These are phyloP conservation scores for Drosophila melanosoma DNA, from an alignment of 2,888 invertebrate species.

Conservation along the genomic window DNA sequence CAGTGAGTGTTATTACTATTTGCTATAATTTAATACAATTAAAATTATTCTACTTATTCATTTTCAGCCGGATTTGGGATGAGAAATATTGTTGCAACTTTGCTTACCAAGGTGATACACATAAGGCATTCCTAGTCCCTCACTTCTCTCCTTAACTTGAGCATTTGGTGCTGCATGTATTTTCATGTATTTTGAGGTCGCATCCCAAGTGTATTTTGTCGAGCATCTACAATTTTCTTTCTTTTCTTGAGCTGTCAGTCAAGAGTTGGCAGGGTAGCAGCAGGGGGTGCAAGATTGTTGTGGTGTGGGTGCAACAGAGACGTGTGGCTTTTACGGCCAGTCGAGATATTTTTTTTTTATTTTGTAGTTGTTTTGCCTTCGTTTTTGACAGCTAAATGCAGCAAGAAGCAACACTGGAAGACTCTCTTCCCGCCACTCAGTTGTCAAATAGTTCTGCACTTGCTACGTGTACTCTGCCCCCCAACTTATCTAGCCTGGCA, in stretches of 20 bases:
- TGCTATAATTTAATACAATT: background rate
- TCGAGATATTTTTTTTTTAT: constrained; percentile 17
- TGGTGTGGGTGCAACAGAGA: constrained; percentile 48
- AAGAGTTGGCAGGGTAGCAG: constrained; percentile 16
- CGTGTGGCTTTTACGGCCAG: constrained; percentile 49
- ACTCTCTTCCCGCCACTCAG: constrained; percentile 52
- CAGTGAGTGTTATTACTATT: background rate
- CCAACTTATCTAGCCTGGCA: background rate
- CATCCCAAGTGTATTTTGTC: constrained; percentile 73
- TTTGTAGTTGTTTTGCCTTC: constrained; percentile 55
- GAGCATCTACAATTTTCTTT: constrained; percentile 35
- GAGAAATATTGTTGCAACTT: background rate
- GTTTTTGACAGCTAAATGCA: constrained; percentile 79
- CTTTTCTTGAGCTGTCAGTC: constrained; percentile 74
- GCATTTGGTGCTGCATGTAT: constrained; percentile 62
- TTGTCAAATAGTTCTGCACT: constrained; percentile 71
- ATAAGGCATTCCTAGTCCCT: background rate
- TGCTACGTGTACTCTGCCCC: constrained; percentile 38
- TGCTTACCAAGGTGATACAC: background rate
- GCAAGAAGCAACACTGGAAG: constrained; percentile 50
- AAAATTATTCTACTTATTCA: background rate
- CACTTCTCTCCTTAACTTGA: background rate
- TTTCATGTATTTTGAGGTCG: constrained; percentile 71
- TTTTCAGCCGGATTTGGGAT: background rate
- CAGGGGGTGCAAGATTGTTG: constrained; percentile 2